A percentile compares a stretch with the other conserved stretches of the same genome.
phyloP scores from a whole-genome alignment of 37 sponge, comb jelly and placozoan genomes.

The Ephydatia muelleri region DNA sequence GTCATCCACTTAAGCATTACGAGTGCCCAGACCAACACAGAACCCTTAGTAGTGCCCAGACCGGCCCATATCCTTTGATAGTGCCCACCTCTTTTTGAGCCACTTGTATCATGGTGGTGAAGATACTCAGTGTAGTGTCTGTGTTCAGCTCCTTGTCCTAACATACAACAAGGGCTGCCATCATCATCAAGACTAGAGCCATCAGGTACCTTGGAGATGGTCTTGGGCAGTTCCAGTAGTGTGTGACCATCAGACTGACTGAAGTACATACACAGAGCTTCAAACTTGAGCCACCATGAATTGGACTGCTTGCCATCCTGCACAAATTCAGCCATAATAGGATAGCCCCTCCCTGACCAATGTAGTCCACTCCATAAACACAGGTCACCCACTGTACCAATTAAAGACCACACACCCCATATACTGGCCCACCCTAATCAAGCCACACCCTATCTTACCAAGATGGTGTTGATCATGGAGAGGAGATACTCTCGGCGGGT shows the following conservation, averaged over 20 bases:
- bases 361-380: not conserved
- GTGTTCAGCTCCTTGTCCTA: constrained; percentile 21
- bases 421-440: not conserved
- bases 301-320: constrained; percentile 55
- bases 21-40: too few species aligned
- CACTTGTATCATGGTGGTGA: constrained; percentile 61
- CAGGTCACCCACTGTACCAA: not conserved
- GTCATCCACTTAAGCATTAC: too few species aligned
- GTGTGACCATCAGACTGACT: constrained; percentile 63
- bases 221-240: constrained; percentile 68
- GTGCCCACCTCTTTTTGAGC: constrained; percentile 54
- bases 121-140: constrained; percentile 24
- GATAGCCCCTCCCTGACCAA: not conserved
- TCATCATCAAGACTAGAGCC: not conserved
- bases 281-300: constrained; percentile 84
- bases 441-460: constrained; percentile 16
- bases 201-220: not conserved
- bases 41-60: not conserved
- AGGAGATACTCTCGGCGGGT: constrained; percentile 75
- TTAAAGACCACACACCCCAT: too few species aligned
- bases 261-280: constrained; percentile 87
- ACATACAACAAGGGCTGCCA: not conserved
- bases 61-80: not conserved
- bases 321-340: not conserved
- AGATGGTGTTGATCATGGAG: constrained; percentile 58